Base-by-base conservation (phyloP, 1,140 invertebrate species). In the Chrysoperla carnea region DNA sequence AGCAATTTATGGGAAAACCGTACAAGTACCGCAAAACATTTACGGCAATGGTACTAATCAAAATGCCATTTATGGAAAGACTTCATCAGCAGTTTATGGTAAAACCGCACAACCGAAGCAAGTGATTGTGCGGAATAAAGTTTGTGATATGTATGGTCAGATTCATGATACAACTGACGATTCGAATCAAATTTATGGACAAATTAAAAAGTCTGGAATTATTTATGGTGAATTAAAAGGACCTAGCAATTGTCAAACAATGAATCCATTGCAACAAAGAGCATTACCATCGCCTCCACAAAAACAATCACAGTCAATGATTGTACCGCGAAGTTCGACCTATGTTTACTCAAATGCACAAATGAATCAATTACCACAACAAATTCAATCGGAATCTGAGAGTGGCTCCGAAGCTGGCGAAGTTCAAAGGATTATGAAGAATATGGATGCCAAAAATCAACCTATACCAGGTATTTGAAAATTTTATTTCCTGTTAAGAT, bases 341-440 rank as follows among this genome's bases (percentile, higher is more conserved):
- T 37, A 14, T 37, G 2, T 5, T 3, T 41, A 47, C n/a, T 28
- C 17, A 23, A 23, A 23, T 23, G 5, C 17, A 5, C 17, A 23
- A 23, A 23, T 23, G 17, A 23, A 23, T 23, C 17, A 23, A 23
- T 23, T 23, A 23, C 5, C 17, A 5, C 17, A 23, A 23, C 17
- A 23, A 13, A 13, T 27, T 5, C 6, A 12, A n/a, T 27, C 36
- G 11, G 68, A 69, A 48, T 73, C 69, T 42, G 72, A 75, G 51
- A 72, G 71, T 46, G 73, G 73, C n/a, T 75, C 73, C 7, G 71
- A 77, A 52, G 72, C 67, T 35, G 69, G 69, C 6, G 73, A 78
- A 55, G 68, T 77, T 36, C 72, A 74, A 40, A 60, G 68, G 46
- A 76, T 76, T 44, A 59, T 76, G 58, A 69, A 15, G 36, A 49